A percentile compares a stretch with the other conserved stretches of the same genome.
These are phyloP conservation scores for Nettapus auritus DNA, from an alignment of 2,113 vertebrate genomes.

Conservation along the genomic window DNA sequence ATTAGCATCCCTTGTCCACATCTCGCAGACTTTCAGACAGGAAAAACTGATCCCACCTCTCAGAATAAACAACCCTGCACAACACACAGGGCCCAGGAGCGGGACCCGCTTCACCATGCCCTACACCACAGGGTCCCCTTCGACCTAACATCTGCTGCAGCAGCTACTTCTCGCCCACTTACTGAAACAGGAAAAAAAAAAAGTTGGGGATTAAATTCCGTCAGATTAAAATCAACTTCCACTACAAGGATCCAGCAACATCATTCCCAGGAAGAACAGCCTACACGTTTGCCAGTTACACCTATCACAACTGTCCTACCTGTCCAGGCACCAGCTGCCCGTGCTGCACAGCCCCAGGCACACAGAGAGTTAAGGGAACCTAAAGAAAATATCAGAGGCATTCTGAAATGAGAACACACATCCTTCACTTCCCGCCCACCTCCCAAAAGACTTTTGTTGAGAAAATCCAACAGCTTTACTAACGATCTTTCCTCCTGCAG, in stretches of 20 bases:
- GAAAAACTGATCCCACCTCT: not conserved
- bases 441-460: not conserved
- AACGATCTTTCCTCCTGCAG: conserved; percentile 70
- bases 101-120: not conserved
- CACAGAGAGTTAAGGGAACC: not conserved
- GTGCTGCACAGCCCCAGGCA: not conserved
- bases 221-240: not conserved
- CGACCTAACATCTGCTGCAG: not conserved
- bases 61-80: not conserved
- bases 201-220: not conserved
- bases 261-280: rapidly evolving
- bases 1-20: not conserved
- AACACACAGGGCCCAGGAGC: rapidly evolving
- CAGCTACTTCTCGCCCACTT: not conserved
- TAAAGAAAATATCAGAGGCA: not conserved
- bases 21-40: not conserved
- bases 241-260: not conserved
- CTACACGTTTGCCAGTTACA: not conserved
- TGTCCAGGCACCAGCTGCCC: not conserved
- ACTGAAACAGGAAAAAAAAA: not conserved
- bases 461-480: not conserved
- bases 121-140: rapidly evolving
- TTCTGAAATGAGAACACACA: not conserved
- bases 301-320: rapidly evolving
- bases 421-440: not conserved